Evolutionary conservation across 2,888 invertebrate genomes (phyloP).

Genomic region (Andrena dorsata): DNA sequence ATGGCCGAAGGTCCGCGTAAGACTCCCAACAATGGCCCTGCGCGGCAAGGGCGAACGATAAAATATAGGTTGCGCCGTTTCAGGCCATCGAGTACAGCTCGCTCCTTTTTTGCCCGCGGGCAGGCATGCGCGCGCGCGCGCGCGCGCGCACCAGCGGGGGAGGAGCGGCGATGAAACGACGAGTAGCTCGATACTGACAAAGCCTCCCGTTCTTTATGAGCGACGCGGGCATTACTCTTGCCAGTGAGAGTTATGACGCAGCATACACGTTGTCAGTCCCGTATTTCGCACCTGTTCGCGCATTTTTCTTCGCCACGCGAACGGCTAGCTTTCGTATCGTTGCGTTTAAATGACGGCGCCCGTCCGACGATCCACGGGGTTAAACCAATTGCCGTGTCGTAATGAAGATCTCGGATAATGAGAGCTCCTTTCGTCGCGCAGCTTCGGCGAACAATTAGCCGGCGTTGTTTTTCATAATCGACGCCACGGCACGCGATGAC

Average conservation of each 20-base stretch:
- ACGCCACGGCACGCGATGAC: background rate
- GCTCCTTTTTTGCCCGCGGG: slow-evolving; percentile 57
- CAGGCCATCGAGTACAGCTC: slow-evolving; percentile 11
- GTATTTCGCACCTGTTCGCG: slow-evolving; percentile 61
- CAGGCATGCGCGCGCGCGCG: slow-evolving; percentile 5
- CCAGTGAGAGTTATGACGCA: slow-evolving; percentile 54
- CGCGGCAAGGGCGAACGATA: slow-evolving; percentile 65
- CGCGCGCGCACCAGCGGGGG: slow-evolving; percentile 10
- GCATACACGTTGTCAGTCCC: slow-evolving; percentile 52
- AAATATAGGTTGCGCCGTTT: slow-evolving; percentile 69
- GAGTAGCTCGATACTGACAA: slow-evolving; percentile 74
- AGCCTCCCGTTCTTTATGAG: slow-evolving; percentile 63
- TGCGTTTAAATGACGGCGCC: slow-evolving; percentile 29
- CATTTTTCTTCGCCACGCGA: slow-evolving; percentile 56
- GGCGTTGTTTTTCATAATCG: slow-evolving; percentile 36
- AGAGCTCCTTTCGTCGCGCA: background rate
- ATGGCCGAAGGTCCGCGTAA: slow-evolving; percentile 55
- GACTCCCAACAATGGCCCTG: slow-evolving; percentile 44
- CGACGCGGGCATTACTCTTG: slow-evolving; percentile 67
- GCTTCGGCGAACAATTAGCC: slow-evolving; percentile 25
- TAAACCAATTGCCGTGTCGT: slow-evolving; percentile 24
- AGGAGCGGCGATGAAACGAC: slow-evolving; percentile 70
- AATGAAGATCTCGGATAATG: slow-evolving; percentile 43
- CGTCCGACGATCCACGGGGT: slow-evolving; percentile 22
- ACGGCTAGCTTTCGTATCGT: slow-evolving; percentile 32